phyloP scores from a whole-genome alignment of 2,113 vertebrate species.

The Tragelaphus buxtoni region DNA sequence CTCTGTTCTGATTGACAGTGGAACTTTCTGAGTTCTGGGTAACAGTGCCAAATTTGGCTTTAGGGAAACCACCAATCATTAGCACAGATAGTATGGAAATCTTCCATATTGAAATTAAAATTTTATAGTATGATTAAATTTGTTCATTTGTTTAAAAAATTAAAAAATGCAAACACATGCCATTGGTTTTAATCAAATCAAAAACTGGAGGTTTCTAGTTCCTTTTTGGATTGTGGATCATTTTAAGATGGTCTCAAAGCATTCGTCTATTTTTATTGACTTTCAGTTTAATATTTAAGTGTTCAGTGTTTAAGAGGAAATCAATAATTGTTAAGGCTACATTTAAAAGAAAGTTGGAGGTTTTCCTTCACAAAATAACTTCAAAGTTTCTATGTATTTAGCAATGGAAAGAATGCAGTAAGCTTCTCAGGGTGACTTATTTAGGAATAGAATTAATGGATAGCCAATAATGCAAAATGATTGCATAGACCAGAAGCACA shows the following conservation, averaged over 20 bases:
- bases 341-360: not conserved
- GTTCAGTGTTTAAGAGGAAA: not conserved
- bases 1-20: not conserved
- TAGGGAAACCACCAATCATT: no score
- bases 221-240: not conserved
- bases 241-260: not conserved
- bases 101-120: not conserved
- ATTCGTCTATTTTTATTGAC: not conserved
- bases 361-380: not conserved
- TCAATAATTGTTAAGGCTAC: not conserved
- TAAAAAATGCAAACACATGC: not conserved
- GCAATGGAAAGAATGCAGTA: not conserved
- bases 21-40: not conserved
- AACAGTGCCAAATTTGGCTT: not conserved
- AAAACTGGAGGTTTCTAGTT: not conserved
- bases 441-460: not conserved
- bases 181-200: not conserved
- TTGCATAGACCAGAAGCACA: not conserved
- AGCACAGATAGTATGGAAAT: not conserved
- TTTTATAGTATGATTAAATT: not conserved
- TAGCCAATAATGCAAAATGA: conserved; percentile 20
- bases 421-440: not conserved
- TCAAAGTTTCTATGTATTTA: not conserved
- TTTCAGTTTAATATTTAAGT: not conserved
- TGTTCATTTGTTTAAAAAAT: not conserved